Evolutionary conservation across 2,888 invertebrate species (phyloP).

Genomic region (Cheilosia impressa): DNA sequence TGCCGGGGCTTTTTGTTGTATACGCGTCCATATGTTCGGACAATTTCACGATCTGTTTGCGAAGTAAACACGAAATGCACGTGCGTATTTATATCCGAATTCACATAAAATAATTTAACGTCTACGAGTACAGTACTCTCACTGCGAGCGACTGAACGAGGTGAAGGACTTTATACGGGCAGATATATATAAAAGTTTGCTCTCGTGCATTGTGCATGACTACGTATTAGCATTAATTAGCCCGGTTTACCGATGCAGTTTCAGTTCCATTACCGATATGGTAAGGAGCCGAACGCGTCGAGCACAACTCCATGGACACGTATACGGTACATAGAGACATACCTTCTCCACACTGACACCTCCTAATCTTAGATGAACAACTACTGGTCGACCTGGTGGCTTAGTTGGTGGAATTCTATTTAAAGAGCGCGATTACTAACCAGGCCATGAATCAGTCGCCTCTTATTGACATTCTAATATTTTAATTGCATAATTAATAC

Average conservation of each 20-base stretch:
- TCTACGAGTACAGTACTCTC: too few species aligned
- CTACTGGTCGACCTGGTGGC: background rate
- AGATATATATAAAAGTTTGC: background rate
- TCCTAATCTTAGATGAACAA: constrained; percentile 10
- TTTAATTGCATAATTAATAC: constrained; percentile 73
- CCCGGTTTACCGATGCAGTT: background rate
- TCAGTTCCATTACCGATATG: background rate
- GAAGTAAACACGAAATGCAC: constrained; percentile 13
- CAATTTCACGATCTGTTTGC: constrained; percentile 50
- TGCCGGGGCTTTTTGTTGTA: constrained; percentile 13
- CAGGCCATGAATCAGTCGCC: constrained; percentile 51
- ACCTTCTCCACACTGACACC: constrained; percentile 11
- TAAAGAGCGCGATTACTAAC: constrained; percentile 21
- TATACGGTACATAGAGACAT: background rate
- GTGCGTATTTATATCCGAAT: constrained; percentile 11
- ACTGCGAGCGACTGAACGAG: background rate
- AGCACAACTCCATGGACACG: background rate
- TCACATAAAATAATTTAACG: background rate
- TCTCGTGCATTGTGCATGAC: background rate
- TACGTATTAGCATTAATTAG: background rate
- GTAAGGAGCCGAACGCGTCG: background rate
- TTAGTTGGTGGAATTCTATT: constrained; percentile 16
- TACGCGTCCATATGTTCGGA: constrained; percentile 1
- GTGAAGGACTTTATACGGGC: background rate
- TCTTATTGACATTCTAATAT: constrained; percentile 68